A percentile compares a stretch with the other conserved stretches of the same genome.
Evolutionary conservation across 2,113 vertebrate species (phyloP).

Genomic region (Beaufortia kweichowensis): DNA sequence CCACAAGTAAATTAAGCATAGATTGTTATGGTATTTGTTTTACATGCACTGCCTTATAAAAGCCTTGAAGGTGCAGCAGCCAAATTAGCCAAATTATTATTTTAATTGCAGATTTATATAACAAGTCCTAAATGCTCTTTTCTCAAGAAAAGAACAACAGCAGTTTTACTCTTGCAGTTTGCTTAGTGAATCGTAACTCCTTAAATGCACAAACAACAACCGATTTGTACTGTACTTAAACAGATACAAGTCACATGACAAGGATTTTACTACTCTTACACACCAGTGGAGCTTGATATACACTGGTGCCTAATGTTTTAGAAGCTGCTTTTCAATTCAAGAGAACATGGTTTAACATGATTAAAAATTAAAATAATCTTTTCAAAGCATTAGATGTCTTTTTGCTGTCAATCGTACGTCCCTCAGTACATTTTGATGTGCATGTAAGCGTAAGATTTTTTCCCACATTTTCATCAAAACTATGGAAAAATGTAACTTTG

Average conservation of each 20-base stretch:
- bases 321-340: not conserved
- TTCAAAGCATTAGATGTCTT: no score
- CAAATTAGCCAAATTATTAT: no score
- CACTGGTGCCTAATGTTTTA: not conserved
- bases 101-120: no score
- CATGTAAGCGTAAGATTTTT: no score
- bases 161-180: not conserved
- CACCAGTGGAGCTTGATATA: not conserved
- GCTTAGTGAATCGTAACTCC: not conserved
- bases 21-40: no score
- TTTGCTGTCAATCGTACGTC: not conserved
- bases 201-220: not conserved
- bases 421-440: not conserved
- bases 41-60: no score
- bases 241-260: slow-evolving; percentile 20
- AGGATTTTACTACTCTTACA: not conserved
- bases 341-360: not conserved
- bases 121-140: not conserved
- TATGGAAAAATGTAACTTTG: not conserved
- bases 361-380: no score
- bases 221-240: not conserved
- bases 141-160: not conserved
- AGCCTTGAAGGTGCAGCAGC: no score
- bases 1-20: no score
- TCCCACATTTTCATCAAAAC: no score